These are phyloP conservation scores for Brachylomia viminalis DNA, from an alignment of 2,888 invertebrate species.

Conservation along the genomic window DNA sequence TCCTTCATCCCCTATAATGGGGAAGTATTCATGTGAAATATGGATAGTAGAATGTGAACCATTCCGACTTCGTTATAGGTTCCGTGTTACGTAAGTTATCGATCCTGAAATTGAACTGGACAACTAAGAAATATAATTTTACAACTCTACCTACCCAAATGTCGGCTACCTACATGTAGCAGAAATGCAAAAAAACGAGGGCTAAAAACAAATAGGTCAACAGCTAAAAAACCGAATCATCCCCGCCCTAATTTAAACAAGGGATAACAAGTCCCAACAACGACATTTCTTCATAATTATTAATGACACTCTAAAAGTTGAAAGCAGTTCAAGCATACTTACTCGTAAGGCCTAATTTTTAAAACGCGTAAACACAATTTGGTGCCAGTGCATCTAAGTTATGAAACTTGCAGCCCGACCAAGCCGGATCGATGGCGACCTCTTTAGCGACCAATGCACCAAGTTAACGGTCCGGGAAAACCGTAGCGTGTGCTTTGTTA, in stretches of 20 bases:
- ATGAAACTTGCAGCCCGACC: slow-evolving; percentile 77
- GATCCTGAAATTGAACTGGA: slow-evolving; percentile 20
- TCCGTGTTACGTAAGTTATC: slow-evolving; percentile 26
- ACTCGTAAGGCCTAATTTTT: slow-evolving; percentile 63
- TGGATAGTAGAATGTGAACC: neutral
- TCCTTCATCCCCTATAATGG: slow-evolving; percentile 27
- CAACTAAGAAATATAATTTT: slow-evolving; percentile 1
- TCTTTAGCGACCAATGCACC: slow-evolving; percentile 89
- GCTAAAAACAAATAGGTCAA: slow-evolving; percentile 21
- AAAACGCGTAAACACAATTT: slow-evolving; percentile 75
- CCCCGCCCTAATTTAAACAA: slow-evolving; percentile 34
- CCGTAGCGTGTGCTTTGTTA: slow-evolving; percentile 72
- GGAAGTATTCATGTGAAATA: slow-evolving; percentile 2
- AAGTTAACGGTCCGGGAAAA: slow-evolving; percentile 83
- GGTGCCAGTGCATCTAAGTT: slow-evolving; percentile 79
- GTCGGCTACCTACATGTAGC: too few species aligned
- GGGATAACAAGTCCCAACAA: slow-evolving; percentile 35
- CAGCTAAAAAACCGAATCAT: slow-evolving; percentile 37
- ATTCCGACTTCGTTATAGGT: slow-evolving; percentile 1
- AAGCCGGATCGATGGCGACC: slow-evolving; percentile 87
- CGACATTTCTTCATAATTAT: slow-evolving; percentile 54
- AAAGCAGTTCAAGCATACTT: slow-evolving; percentile 63
- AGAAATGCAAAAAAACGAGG: slow-evolving; percentile 21
- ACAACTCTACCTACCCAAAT: neutral
- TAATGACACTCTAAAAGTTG: slow-evolving; percentile 65